Percentiles rank a stretch among this genome's conserved stretches.
Evolutionary conservation across 2,888 invertebrate species (phyloP).

Genomic region (Lampropteryx suffumata): DNA sequence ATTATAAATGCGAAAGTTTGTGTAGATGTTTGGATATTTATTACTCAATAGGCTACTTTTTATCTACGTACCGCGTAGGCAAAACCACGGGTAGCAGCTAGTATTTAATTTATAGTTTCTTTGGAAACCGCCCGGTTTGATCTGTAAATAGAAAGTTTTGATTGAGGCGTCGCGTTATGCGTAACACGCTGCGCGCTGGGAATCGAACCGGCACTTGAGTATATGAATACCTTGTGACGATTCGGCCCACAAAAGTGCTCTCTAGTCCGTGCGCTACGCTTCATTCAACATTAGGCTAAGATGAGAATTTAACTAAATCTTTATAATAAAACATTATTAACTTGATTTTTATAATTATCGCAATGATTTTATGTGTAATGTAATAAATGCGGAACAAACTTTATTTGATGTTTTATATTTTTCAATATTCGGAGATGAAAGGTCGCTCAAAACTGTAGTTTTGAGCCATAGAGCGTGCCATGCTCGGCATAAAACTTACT

Average conservation of each 20-base stretch:
- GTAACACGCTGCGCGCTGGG: conserved; percentile 46
- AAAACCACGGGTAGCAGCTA: too few relatives aligned
- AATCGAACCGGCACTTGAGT: background rate
- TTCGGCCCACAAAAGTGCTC: conserved; percentile 40
- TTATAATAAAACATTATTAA: conserved; percentile 66
- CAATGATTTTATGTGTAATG: conserved; percentile 71
- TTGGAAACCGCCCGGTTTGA: conserved; percentile 25
- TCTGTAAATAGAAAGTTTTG: conserved; percentile 12
- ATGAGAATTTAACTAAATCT: conserved; percentile 53
- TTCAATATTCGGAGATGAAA: too few relatives aligned
- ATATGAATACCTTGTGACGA: conserved; percentile 5
- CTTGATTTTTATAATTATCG: conserved; percentile 61
- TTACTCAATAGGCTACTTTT: too few relatives aligned
- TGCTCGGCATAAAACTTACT: too few relatives aligned
- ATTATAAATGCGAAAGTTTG: too few relatives aligned
- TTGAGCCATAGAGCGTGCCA: too few relatives aligned
- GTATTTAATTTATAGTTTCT: too few relatives aligned
- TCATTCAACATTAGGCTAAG: conserved; percentile 52
- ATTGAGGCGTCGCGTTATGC: conserved; percentile 44
- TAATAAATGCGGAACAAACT: conserved; percentile 74
- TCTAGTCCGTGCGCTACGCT: conserved; percentile 64
- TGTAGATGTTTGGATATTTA: too few relatives aligned
- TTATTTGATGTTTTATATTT: conserved; percentile 49
- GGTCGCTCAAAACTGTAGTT: too few relatives aligned
- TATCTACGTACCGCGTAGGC: too few relatives aligned